Conservation (phyloP, 2,113 vertebrate species). For the Chlorodrepanis virens region DNA sequence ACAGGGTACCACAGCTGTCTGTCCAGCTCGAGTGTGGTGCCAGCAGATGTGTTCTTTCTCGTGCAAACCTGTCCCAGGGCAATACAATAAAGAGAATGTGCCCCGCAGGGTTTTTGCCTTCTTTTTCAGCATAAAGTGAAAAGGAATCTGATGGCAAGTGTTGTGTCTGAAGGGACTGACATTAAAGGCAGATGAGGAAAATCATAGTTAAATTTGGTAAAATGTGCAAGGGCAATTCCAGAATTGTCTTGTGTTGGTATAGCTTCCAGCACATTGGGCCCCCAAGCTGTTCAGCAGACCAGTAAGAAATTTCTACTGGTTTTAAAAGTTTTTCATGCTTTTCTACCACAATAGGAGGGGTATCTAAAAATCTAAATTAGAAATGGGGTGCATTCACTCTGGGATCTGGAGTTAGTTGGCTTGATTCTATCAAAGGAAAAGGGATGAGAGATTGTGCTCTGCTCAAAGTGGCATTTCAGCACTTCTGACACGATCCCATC, state of each 20-base stretch:
- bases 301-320: background rate
- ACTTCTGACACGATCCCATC: background rate
- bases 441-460: background rate
- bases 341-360: background rate
- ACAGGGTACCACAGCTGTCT: background rate
- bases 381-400: background rate
- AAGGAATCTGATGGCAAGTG: background rate
- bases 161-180: rapidly evolving
- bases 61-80: rapidly evolving
- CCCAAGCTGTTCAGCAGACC: background rate
- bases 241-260: background rate
- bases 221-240: background rate
- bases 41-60: background rate
- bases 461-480: background rate
- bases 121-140: background rate
- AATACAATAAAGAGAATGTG: background rate
- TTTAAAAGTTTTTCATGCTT: background rate
- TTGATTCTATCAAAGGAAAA: background rate
- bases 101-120: rapidly evolving
- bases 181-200: background rate
- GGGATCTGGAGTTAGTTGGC: background rate
- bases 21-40: background rate
- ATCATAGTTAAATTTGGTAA: background rate
- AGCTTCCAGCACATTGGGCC: background rate
- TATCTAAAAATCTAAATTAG: background rate